Percentiles rank a stretch among this genome's conserved stretches.
phyloP scores from a whole-genome alignment of 1,140 invertebrate genomes.

The Dinoponera quadriceps region DNA sequence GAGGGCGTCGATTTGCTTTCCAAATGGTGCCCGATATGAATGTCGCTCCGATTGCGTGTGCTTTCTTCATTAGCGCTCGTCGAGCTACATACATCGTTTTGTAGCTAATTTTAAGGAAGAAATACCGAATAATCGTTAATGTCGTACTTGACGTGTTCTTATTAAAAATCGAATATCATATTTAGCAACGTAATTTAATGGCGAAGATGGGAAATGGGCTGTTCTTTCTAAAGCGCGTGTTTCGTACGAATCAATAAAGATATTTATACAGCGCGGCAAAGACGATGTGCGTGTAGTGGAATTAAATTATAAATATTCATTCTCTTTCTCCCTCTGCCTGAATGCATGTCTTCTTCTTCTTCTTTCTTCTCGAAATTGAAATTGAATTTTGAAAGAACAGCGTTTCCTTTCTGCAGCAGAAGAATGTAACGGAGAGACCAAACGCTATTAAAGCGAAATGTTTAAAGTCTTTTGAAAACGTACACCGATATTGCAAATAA shows the following conservation, averaged over 20 bases:
- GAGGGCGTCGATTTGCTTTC: conserved; percentile 15
- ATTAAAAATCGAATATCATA: conserved; percentile 1
- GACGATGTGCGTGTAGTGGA: conserved; percentile 2
- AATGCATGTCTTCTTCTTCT: neutral
- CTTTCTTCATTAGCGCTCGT: conserved; percentile 27
- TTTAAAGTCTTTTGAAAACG: neutral
- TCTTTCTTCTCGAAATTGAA: neutral
- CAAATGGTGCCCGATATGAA: conserved; percentile 18
- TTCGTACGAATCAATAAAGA: conserved; percentile 20
- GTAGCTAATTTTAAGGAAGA: neutral
- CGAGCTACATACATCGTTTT: neutral
- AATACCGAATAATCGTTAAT: conserved; percentile 14
- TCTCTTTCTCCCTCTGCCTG: too few relatives aligned
- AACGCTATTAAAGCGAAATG: neutral
- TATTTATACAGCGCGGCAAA: neutral
- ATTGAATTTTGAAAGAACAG: neutral
- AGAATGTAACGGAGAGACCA: neutral
- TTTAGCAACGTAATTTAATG: conserved; percentile 1
- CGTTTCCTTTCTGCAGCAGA: neutral
- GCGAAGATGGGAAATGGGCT: neutral
- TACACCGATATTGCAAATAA: too few relatives aligned
- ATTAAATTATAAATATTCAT: conserved; percentile 16
- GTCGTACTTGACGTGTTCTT: neutral
- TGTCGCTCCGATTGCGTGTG: neutral
- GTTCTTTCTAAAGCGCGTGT: conserved; percentile 15